A percentile compares a stretch with the other conserved stretches of the same genome.
Conservation (phyloP, 2,797 vertebrate genomes). For the Trachurus trachurus region DNA sequence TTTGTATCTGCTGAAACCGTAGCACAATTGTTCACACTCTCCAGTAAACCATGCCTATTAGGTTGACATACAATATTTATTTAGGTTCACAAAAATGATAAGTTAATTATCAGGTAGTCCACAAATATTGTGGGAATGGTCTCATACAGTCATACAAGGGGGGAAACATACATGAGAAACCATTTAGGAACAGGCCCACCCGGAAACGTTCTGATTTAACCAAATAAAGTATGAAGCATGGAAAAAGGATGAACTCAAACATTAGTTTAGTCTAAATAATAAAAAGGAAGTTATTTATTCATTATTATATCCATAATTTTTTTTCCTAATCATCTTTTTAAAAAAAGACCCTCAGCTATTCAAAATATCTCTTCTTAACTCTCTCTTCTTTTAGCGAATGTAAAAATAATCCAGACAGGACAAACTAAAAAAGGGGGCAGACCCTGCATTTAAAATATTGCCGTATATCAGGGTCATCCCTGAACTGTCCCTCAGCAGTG, state of each 20-base stretch:
- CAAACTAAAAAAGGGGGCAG: slow-evolving; percentile 64
- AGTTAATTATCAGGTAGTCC: slow-evolving; percentile 94
- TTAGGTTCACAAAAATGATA: slow-evolving; percentile 94
- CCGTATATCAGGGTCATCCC: slow-evolving; percentile 68
- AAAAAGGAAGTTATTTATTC: slow-evolving; percentile 65
- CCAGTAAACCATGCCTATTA: slow-evolving; percentile 47
- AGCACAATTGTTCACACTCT: background rate
- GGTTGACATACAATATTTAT: slow-evolving; percentile 92
- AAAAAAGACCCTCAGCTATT: slow-evolving; percentile 65
- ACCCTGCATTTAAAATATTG: slow-evolving; percentile 81
- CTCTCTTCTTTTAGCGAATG: slow-evolving; percentile 55
- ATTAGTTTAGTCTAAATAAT: slow-evolving; percentile 73
- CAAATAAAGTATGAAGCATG: slow-evolving; percentile 85
- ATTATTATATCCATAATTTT: slow-evolving; percentile 64
- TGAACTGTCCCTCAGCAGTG: slow-evolving; percentile 60
- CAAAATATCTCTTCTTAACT: slow-evolving; percentile 74
- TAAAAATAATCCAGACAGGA: slow-evolving; percentile 70
- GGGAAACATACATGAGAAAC: slow-evolving; percentile 86
- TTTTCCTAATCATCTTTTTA: slow-evolving; percentile 52
- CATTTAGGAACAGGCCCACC: slow-evolving; percentile 86
- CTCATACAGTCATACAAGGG: slow-evolving; percentile 90
- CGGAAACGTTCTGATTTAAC: slow-evolving; percentile 82
- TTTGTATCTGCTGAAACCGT: background rate
- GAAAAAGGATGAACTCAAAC: slow-evolving; percentile 71
- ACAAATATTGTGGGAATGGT: slow-evolving; percentile 94